Percentiles rank a stretch among this genome's conserved stretches.
These are phyloP conservation scores for Mesocricetus auratus DNA, from an alignment of 2,113 vertebrate genomes.

Conservation along the genomic window DNA sequence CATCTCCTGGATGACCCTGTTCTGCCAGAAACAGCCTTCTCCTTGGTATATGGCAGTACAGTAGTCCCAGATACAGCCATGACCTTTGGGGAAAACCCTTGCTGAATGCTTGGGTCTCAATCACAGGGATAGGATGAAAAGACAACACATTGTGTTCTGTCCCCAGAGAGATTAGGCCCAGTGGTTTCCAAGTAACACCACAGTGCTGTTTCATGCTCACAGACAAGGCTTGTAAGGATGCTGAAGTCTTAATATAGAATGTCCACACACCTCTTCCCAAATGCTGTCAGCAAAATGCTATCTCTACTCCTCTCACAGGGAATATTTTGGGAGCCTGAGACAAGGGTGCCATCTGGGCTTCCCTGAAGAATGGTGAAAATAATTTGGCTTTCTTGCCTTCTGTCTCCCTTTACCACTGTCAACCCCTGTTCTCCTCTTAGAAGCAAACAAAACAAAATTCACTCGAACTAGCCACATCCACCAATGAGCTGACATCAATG, in stretches of 20 bases:
- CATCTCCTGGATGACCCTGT: neutral
- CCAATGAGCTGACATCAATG: neutral
- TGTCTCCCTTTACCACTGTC: neutral
- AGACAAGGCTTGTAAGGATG: conserved; percentile 9
- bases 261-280: conserved; percentile 54
- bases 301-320: neutral
- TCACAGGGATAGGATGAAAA: neutral
- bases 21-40: neutral
- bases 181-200: conserved; percentile 48
- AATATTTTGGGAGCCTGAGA: conserved; percentile 62
- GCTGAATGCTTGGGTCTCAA: neutral
- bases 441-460: conserved; percentile 57
- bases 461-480: neutral
- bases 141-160: neutral
- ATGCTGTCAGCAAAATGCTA: conserved; percentile 47
- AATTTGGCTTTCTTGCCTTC: conserved; percentile 78
- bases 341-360: conserved; percentile 74
- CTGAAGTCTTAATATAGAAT: conserved; percentile 37
- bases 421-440: neutral
- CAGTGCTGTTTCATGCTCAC: neutral
- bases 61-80: neutral
- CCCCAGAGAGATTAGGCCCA: neutral
- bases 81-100: neutral
- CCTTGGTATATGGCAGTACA: neutral
- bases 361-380: conserved; percentile 60